Conservation (phyloP, 2,797 vertebrate genomes). For the Lutjanus argentimaculatus region DNA sequence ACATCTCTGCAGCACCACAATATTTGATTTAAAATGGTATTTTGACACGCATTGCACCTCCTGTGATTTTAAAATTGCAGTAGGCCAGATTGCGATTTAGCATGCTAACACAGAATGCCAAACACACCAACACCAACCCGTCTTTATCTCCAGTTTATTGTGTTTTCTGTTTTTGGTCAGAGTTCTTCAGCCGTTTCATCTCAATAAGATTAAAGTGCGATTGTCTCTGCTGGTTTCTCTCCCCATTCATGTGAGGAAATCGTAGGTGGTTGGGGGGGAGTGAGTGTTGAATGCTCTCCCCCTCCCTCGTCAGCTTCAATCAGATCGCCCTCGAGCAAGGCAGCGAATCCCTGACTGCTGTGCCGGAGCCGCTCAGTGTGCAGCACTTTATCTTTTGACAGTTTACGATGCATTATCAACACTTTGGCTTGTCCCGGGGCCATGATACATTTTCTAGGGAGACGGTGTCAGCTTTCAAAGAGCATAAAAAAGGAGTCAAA, state of each 20-base stretch:
- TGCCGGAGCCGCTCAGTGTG: conserved; percentile 20
- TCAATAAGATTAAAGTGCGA: not conserved
- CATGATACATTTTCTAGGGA: conserved; percentile 28
- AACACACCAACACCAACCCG: too few species aligned
- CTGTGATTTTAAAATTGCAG: too few species aligned
- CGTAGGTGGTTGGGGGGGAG: not conserved
- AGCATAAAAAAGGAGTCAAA: conserved; percentile 27
- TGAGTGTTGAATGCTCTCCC: conserved; percentile 8
- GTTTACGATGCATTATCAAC: conserved; percentile 64
- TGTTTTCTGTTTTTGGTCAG: not conserved
- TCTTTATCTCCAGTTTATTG: not conserved
- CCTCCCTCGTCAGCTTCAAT: conserved; percentile 36
- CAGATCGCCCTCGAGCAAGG: conserved; percentile 61
- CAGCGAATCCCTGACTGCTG: conserved; percentile 37
- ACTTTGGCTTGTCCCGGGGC: conserved; percentile 49
- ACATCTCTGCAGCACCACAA: too few species aligned
- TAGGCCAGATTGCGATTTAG: too few species aligned
- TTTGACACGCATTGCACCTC: too few species aligned
- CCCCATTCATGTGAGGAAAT: not conserved
- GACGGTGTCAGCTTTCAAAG: conserved; percentile 55
- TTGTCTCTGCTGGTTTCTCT: not conserved
- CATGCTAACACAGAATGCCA: not conserved
- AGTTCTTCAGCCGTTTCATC: not conserved
- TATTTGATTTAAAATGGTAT: too few species aligned
- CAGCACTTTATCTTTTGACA: conserved; percentile 61